These are phyloP conservation scores for Limenitis camilla DNA, from an alignment of 2,888 invertebrate species.

Conservation along the genomic window DNA sequence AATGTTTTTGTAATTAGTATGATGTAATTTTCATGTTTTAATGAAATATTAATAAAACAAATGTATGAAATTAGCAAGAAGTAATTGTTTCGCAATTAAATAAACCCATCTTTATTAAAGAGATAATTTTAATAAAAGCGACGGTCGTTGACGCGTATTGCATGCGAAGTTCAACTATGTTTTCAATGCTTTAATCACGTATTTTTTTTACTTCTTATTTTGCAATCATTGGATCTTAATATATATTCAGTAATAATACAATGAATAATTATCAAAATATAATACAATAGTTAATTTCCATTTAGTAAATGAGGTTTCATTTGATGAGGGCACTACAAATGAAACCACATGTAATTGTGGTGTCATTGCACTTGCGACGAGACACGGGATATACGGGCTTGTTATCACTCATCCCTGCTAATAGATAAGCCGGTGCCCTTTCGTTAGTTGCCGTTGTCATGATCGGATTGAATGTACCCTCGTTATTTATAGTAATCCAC, in stretches of 20 bases:
- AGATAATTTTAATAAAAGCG: too few relatives aligned
- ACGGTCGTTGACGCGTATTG: too few relatives aligned
- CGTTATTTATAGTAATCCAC: background rate
- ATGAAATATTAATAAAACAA: too few relatives aligned
- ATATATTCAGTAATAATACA: background rate
- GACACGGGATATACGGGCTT: slow-evolving; percentile 44
- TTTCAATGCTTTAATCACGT: too few relatives aligned
- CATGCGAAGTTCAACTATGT: too few relatives aligned
- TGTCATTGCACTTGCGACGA: slow-evolving; percentile 29
- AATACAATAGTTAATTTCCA: background rate
- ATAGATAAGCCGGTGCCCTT: slow-evolving; percentile 41
- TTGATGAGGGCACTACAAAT: slow-evolving; percentile 41
- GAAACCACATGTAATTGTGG: slow-evolving; percentile 40
- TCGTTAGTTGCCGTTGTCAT: background rate
- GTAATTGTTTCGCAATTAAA: too few relatives aligned
- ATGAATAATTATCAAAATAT: background rate
- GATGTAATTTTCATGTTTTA: too few relatives aligned
- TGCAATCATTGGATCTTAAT: too few relatives aligned
- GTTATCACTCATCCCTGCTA: slow-evolving; percentile 33
- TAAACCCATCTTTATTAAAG: too few relatives aligned
- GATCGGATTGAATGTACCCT: background rate
- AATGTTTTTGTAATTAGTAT: too few relatives aligned
- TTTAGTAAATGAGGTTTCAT: slow-evolving; percentile 21
- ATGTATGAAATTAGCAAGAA: too few relatives aligned
- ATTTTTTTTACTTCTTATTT: too few relatives aligned